Evolutionary conservation across 2,797 vertebrate genomes (phyloP), one percentile per base, ranked within the genome.

Genomic region (Jordanella pulchra): DNA sequence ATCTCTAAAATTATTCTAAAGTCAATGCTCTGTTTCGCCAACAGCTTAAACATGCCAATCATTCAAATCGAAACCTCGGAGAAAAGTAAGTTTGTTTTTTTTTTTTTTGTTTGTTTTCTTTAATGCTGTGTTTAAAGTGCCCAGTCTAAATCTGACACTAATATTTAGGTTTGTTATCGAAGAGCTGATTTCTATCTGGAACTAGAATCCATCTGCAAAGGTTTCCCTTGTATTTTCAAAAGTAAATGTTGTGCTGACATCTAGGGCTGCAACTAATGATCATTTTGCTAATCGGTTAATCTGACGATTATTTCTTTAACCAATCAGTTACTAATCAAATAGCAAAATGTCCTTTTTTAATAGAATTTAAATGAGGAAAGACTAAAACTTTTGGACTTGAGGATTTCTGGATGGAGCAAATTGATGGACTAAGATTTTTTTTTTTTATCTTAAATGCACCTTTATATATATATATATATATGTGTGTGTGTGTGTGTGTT

Each of bases 21-120:
- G 1, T 27, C 0, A 2, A 32, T 12, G 15, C 78, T 39, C 84
- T 48, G 71, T 53, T 79, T 76, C 53, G 75, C 63, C 90, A 92
- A 71, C 92, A 99, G 97, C 89, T 96, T 78, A 99, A 96, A 89
- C 91, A 93, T 63, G 87, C 94, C 77, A 87, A 94, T 84, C 90
- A 95, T 81, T 92, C 95, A 73, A 95, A 93, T 91, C 96, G 93
- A 78, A 92, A 86, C 86, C 83, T 89, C 78, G 86, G 87, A 83
- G 95, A 97, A 94, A 98, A 95, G 98, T 99, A 96, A 68, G 92
- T 92, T 66, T 1, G 21, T 47, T 53, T 69, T 78, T 76, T 44
- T 86, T 17, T 47, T 75, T 45, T 68, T 64, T 9, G 65, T 11
- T 18, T 35, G 67, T 65, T 10, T 44, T 48, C 18, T 77, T 30